Evolutionary conservation across 2,888 invertebrate species (phyloP).

Genomic region (Harpalus rufipes): DNA sequence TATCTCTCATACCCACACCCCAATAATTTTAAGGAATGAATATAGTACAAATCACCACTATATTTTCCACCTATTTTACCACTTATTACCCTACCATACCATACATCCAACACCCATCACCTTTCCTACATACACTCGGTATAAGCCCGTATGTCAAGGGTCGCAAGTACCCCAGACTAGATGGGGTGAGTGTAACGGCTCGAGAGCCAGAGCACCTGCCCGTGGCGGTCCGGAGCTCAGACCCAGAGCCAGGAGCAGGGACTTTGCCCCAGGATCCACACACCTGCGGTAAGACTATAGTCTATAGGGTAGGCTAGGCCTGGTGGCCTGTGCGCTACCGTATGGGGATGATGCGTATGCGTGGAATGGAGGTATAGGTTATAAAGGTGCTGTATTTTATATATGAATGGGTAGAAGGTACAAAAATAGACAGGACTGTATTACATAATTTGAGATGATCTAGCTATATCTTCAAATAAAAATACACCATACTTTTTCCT

Average conservation of each 20-base stretch:
- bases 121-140: background rate
- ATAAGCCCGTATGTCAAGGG: slow-evolving; percentile 3
- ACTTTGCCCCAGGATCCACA: slow-evolving; percentile 6
- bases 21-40: background rate
- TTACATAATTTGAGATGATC: too few species aligned
- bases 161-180: background rate
- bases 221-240: slow-evolving; percentile 32
- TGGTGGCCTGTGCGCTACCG: background rate
- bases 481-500: too few species aligned
- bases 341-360: background rate
- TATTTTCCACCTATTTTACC: background rate
- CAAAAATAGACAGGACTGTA: too few species aligned
- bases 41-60: background rate
- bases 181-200: slow-evolving; percentile 12
- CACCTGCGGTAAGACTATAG: slow-evolving; percentile 41
- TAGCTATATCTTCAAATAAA: too few species aligned
- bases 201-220: slow-evolving; percentile 49
- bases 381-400: background rate
- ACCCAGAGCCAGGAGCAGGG: background rate
- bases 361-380: background rate
- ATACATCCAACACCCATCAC: background rate
- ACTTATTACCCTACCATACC: background rate
- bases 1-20: background rate
- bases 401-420: too few species aligned
- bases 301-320: background rate